phyloP scores from a whole-genome alignment of 2,113 vertebrate species.

The Amia ocellicauda region DNA sequence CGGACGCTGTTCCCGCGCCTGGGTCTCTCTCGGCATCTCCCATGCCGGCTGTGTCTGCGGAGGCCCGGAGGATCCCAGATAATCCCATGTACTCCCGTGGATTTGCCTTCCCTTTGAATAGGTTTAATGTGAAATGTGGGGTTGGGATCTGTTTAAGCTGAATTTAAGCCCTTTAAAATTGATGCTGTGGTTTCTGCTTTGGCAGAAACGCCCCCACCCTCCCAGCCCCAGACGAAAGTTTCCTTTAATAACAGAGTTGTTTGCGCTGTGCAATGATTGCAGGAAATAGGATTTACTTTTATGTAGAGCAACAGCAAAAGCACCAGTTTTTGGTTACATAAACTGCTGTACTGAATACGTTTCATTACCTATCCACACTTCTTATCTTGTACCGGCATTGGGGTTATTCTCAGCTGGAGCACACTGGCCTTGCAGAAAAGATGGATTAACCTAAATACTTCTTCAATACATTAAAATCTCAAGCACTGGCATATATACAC shows the following conservation, averaged over 20 bases:
- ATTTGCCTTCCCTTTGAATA: slow-evolving; percentile 23
- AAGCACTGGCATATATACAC: slow-evolving; percentile 24
- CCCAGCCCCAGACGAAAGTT: neutral
- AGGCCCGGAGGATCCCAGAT: neutral
- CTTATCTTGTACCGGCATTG: slow-evolving; percentile 25
- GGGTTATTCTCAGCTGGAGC: slow-evolving; percentile 26
- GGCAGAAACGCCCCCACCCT: slow-evolving; percentile 2
- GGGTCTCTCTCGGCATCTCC: neutral
- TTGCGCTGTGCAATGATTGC: neutral
- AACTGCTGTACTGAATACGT: neutral
- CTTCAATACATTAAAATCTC: slow-evolving; percentile 30
- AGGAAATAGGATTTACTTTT: slow-evolving; percentile 16
- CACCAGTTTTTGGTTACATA: slow-evolving; percentile 14
- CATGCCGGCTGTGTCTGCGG: neutral
- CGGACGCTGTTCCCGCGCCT: neutral
- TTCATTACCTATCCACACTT: slow-evolving; percentile 13
- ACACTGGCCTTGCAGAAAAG: slow-evolving; percentile 25
- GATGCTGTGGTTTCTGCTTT: slow-evolving; percentile 1
- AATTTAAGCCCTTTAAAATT: slow-evolving; percentile 27
- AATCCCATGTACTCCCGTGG: slow-evolving; percentile 27
- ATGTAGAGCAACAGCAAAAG: slow-evolving; percentile 9
- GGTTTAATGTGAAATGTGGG: slow-evolving; percentile 27
- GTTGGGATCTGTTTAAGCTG: slow-evolving; percentile 24
- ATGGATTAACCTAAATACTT: slow-evolving; percentile 42
- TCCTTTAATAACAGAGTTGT: neutral